phyloP scores from a whole-genome alignment of 2,797 vertebrate species.

The Natrix natrix region DNA sequence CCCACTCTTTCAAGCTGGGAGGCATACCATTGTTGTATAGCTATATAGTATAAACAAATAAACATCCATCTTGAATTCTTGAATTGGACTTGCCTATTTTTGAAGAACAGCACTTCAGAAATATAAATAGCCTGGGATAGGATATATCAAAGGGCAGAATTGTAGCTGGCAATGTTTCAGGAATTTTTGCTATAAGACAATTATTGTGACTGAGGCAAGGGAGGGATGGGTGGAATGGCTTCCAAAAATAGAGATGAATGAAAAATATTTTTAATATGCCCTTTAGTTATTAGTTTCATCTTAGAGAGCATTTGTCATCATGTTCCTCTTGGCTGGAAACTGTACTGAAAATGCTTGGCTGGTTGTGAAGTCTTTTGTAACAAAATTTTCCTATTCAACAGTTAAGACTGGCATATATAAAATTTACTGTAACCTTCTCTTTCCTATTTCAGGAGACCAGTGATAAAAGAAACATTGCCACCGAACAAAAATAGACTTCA shows the following conservation, averaged over 20 bases:
- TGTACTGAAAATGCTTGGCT: constrained; percentile 25
- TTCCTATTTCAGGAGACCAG: constrained; percentile 19
- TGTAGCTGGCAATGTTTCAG: constrained; percentile 55
- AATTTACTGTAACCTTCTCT: not conserved
- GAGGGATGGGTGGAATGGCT: constrained; percentile 25
- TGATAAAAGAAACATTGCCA: constrained; percentile 43
- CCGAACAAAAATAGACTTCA: constrained; percentile 41
- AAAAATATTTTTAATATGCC: constrained; percentile 61
- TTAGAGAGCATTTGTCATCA: constrained; percentile 51
- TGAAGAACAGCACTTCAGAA: constrained; percentile 21
- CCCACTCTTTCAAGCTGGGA: not conserved
- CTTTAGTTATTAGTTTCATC: constrained; percentile 60
- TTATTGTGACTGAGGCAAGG: constrained; percentile 50
- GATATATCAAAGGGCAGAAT: constrained; percentile 49
- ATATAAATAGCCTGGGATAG: constrained; percentile 11
- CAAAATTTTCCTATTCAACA: constrained; percentile 44
- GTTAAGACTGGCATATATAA: constrained; percentile 22
- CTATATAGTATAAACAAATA: not conserved
- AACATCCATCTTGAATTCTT: not conserved
- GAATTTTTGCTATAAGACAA: constrained; percentile 52
- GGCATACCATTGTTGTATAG: not conserved
- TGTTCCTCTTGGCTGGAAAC: constrained; percentile 49
- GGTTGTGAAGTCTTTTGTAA: constrained; percentile 52
- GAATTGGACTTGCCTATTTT: not conserved
- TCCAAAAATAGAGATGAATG: constrained; percentile 60